Conservation (phyloP, 2,888 invertebrate species). For the Pinctada fucata region DNA sequence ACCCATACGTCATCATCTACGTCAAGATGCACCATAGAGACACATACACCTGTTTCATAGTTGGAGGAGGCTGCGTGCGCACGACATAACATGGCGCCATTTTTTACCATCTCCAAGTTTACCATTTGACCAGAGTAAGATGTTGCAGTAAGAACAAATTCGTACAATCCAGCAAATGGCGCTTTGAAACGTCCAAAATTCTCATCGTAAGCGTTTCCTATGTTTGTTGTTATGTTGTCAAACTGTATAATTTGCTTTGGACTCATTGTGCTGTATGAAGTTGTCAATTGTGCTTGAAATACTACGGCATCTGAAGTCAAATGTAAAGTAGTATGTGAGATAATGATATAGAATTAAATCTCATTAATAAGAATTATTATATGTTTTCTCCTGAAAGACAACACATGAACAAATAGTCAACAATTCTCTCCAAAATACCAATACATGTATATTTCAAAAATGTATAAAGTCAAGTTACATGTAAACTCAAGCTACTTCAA, state of each 20-base stretch:
- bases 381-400: no score
- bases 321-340: neutral
- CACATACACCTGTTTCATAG: slow-evolving; percentile 4
- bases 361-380: no score
- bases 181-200: slow-evolving; percentile 25
- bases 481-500: no score
- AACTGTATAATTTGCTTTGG: slow-evolving; percentile 27
- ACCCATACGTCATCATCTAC: slow-evolving; percentile 30
- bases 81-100: slow-evolving; percentile 12
- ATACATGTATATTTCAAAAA: no score
- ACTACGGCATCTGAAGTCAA: slow-evolving; percentile 6
- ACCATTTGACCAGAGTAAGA: slow-evolving; percentile 4
- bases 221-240: slow-evolving; percentile 17
- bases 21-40: slow-evolving; percentile 23
- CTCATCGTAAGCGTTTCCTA: slow-evolving; percentile 24
- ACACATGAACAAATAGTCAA: no score
- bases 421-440: no score
- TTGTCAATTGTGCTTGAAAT: slow-evolving; percentile 23
- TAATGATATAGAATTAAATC: neutral
- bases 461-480: no score
- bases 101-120: slow-evolving; percentile 20
- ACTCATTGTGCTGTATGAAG: slow-evolving; percentile 9
- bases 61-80: slow-evolving; percentile 14
- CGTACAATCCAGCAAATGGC: slow-evolving; percentile 16
- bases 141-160: slow-evolving; percentile 14